A percentile compares a stretch with the other conserved stretches of the same genome.
Evolutionary conservation across 92 coral and sea anemone species (phyloP).

Genomic region (Palythoa grandiflora): DNA sequence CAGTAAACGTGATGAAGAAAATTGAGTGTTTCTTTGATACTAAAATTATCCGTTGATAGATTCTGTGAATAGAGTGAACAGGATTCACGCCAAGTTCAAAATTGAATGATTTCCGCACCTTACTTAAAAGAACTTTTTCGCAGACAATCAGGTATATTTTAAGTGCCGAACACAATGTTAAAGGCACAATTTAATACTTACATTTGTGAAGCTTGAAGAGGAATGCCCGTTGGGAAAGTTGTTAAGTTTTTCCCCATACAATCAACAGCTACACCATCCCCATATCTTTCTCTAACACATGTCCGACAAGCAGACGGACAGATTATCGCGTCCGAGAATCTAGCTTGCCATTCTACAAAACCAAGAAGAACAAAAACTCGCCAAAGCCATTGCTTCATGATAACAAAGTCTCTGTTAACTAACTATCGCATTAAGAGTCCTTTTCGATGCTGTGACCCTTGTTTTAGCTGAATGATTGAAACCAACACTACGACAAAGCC

Average conservation of each 20-base stretch:
- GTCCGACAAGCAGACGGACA: neutral
- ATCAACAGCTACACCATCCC: neutral
- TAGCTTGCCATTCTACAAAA: conserved; percentile 2
- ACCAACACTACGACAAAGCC: conserved; percentile 1
- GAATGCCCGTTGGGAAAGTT: conserved; percentile 7
- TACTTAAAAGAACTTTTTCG: neutral
- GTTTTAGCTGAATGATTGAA: conserved; percentile 3
- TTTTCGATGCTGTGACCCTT: neutral
- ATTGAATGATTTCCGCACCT: neutral
- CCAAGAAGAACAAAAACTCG: neutral
- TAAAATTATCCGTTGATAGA: conserved; percentile 9
- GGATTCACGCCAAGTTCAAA: neutral
- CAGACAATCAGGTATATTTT: neutral
- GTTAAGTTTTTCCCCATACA: conserved; percentile 21
- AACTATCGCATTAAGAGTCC: neutral
- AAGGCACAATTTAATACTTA: neutral
- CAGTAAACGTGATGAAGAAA: neutral
- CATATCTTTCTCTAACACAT: neutral
- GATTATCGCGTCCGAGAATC: neutral
- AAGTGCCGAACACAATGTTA: neutral
- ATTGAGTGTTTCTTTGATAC: neutral
- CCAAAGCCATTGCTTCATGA: conserved; percentile 20
- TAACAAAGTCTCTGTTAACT: neutral
- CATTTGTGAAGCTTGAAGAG: neutral
- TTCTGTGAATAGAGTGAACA: neutral